These are phyloP conservation scores for Acestrorhynchus altus DNA, from an alignment of 2,797 vertebrate species.

Conservation along the genomic window DNA sequence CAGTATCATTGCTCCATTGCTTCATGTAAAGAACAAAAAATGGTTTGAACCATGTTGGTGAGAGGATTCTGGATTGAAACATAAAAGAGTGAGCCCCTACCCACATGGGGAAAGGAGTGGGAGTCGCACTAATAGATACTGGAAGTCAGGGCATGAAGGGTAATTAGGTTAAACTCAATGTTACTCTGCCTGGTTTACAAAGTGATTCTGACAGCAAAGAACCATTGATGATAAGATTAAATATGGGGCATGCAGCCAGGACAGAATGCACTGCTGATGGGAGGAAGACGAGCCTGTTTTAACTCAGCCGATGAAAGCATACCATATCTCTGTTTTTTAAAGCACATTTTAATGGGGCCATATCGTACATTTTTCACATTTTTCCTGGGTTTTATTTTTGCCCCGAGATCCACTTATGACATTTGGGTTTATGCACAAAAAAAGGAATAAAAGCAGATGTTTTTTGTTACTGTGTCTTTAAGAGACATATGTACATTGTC, in stretches of 20 bases:
- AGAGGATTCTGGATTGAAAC: not conserved
- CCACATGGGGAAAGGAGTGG: slow-evolving; percentile 25
- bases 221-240: slow-evolving; percentile 57
- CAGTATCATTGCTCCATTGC: not conserved
- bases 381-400: not conserved
- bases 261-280: slow-evolving; percentile 15
- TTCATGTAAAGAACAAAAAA: slow-evolving; percentile 8
- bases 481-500: too few species aligned
- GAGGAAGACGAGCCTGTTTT: slow-evolving; percentile 33
- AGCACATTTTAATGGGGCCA: not conserved
- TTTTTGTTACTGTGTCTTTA: not conserved
- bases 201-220: slow-evolving; percentile 58
- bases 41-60: not conserved
- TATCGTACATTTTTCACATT: not conserved
- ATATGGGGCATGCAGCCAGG: slow-evolving; percentile 35
- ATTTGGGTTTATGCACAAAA: not conserved
- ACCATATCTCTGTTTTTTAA: not conserved
- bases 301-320: slow-evolving; percentile 28
- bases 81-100: slow-evolving; percentile 20
- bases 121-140: slow-evolving; percentile 34
- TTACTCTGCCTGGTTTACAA: slow-evolving; percentile 50
- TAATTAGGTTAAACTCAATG: slow-evolving; percentile 60
- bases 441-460: too few species aligned
- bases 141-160: slow-evolving; percentile 47
- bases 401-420: not conserved